phyloP scores from a whole-genome alignment of 2,888 invertebrate genomes.

The Pristionchus maxplancki region DNA sequence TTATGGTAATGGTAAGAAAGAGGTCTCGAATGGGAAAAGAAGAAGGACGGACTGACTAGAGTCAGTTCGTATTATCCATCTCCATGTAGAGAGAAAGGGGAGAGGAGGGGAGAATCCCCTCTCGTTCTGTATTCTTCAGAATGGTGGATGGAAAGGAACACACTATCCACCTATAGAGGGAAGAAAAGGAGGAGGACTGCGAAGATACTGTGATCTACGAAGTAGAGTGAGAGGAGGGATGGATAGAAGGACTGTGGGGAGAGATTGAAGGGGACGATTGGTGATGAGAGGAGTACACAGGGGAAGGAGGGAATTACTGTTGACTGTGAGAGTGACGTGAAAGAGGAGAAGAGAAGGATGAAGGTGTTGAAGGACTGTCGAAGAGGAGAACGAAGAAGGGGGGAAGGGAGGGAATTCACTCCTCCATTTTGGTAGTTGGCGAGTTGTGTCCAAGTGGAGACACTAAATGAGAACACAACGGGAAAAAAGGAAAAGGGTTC shows the following conservation, averaged over 20 bases:
- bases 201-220: background rate
- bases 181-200: background rate
- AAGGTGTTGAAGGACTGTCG: background rate
- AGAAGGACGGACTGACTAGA: background rate
- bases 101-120: conserved; percentile 5
- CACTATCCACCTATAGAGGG: conserved; percentile 8
- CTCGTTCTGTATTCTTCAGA: conserved; percentile 40
- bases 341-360: background rate
- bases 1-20: background rate
- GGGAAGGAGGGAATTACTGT: conserved; percentile 2
- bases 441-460: background rate
- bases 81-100: background rate
- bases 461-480: conserved; percentile 23
- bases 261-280: background rate
- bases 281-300: background rate
- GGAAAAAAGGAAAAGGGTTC: background rate
- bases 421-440: conserved; percentile 19
- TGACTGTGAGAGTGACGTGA: background rate
- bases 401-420: background rate
- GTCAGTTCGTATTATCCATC: conserved; percentile 36
- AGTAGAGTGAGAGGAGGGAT: background rate
- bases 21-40: conserved; percentile 4
- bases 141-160: conserved; percentile 7
- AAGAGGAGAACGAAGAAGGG: background rate
- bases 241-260: background rate